Evolutionary conservation across 2,888 invertebrate species (phyloP), one percentile per base, ranked within the genome.

Genomic region (Serrognathus titanus): DNA sequence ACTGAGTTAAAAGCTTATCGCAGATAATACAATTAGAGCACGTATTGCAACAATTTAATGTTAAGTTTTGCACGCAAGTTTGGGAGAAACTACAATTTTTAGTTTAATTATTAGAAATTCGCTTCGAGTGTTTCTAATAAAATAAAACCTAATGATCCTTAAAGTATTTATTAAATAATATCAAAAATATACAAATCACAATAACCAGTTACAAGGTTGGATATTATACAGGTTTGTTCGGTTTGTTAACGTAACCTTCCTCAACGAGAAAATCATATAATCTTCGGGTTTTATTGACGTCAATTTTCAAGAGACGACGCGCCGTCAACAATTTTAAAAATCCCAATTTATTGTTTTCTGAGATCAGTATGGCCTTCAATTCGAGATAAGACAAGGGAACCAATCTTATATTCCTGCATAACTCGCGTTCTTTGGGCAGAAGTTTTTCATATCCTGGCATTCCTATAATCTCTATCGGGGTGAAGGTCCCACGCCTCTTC

Each of bases 211-310:
- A 31, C 24, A 31, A 31, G 24, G 24, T 31, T 31, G 7, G 24
- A 4, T 31, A 6, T 31, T 31, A 31, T 31, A 31, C 24, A 31
- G 24, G 24, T 31, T 43, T 43, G 20, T 43, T 51, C 5, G 62
- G 82, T 74, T 85, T 86, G 73, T 79, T 82, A 62, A 92, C 85
- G 72, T 85, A 87, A 35, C 90, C 90, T 72, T 89, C 85, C 66
- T 83, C 79, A 54, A 87, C 77, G 31, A 93, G 79, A 75, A 89
- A 86, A 79, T 91, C 89, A 79, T 89, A 91, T 68, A 95, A 85
- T 75, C 92, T 92, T 61, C 94, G 84, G 0, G 95, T 96, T 76
- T 91, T 91, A 75, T 94, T 94, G 2, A 96, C 96, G 80, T 96
- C 95, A 66, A 96, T 96, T 78, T 94, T 95, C 39, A 95, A 83